phyloP scores from a whole-genome alignment of 2,113 vertebrate genomes.

The Nanger granti region DNA sequence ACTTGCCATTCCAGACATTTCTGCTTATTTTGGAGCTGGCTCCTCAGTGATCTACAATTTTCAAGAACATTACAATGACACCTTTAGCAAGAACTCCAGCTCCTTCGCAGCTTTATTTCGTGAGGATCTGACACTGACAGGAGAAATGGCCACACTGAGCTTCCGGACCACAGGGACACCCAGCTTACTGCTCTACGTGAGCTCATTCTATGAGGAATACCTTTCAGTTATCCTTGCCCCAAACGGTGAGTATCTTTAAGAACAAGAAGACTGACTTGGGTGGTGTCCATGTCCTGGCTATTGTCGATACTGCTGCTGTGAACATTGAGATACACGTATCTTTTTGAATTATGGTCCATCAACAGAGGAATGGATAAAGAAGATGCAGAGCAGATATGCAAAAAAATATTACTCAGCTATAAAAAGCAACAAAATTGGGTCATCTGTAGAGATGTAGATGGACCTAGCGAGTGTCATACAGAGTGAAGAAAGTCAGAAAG shows the following conservation, averaged over 20 bases:
- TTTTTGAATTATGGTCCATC: neutral
- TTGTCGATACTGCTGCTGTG: neutral
- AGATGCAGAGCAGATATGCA: neutral
- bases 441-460: neutral
- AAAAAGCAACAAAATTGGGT: neutral
- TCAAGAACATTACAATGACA: conserved; percentile 80
- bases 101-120: conserved; percentile 80
- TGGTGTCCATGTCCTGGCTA: neutral
- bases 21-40: conserved; percentile 83
- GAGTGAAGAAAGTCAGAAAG: neutral
- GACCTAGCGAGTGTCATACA: neutral
- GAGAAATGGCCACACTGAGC: conserved; percentile 81
- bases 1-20: conserved; percentile 82
- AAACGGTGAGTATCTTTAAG: conserved; percentile 79
- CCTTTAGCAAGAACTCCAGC: conserved; percentile 81
- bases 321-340: neutral
- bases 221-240: conserved; percentile 84
- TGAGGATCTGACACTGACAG: conserved; percentile 80
- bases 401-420: neutral
- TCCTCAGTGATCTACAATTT: conserved; percentile 86
- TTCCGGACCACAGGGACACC: conserved; percentile 84
- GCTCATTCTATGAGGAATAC: conserved; percentile 84
- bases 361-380: neutral
- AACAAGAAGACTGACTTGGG: neutral
- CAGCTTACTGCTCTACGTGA: conserved; percentile 83